A percentile compares a stretch with the other conserved stretches of the same genome.
These are phyloP conservation scores for Sylvilagus floridanus DNA, from an alignment of 2,797 vertebrate species.

Conservation along the genomic window DNA sequence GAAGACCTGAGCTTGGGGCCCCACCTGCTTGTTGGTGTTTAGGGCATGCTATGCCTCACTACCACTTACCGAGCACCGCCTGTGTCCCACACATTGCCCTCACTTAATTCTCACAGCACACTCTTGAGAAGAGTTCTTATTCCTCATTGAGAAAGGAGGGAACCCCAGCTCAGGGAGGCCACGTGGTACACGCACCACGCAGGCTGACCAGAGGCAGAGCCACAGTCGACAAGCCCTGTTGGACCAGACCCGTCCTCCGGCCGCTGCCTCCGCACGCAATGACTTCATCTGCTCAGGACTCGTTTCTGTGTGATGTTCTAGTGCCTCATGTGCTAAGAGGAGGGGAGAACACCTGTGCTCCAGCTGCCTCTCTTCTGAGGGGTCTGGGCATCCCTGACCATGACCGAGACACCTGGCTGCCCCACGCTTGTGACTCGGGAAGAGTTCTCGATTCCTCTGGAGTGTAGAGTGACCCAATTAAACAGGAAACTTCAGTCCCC, in stretches of 20 bases:
- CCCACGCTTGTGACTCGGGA: neutral
- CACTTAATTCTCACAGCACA: neutral
- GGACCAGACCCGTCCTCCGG: neutral
- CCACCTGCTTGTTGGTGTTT: neutral
- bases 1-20: neutral
- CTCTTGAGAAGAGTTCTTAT: neutral
- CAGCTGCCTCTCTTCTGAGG: neutral
- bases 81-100: neutral
- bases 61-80: neutral
- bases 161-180: conserved; percentile 8
- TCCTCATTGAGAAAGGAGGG: neutral
- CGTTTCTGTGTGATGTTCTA: conserved; percentile 5
- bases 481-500: neutral
- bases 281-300: neutral
- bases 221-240: neutral
- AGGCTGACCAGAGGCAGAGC: neutral
- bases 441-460: conserved; percentile 53
- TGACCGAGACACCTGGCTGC: neutral
- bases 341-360: neutral
- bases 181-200: neutral
- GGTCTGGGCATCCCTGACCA: neutral
- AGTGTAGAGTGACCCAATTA: neutral
- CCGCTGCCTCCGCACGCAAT: neutral
- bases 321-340: neutral
- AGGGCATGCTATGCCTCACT: neutral